A percentile compares a stretch with the other conserved stretches of the same genome.
Conservation (phyloP, 2,888 invertebrate species). For the Melolontha melolontha region DNA sequence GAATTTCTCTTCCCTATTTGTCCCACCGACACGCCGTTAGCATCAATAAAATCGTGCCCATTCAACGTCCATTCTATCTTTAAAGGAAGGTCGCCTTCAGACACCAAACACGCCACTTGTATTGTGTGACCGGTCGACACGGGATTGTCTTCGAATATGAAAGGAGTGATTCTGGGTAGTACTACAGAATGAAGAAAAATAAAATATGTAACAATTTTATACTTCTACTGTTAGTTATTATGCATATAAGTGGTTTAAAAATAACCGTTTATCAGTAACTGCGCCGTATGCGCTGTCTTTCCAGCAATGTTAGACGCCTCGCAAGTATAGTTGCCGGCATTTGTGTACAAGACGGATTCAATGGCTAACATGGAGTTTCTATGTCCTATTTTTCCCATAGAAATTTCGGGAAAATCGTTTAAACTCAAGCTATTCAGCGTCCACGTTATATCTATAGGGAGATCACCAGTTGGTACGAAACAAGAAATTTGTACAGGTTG, state of each 20-base stretch:
- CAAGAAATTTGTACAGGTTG: conserved; percentile 75
- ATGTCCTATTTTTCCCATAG: conserved; percentile 70
- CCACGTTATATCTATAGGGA: conserved; percentile 78
- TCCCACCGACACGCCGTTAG: conserved; percentile 57
- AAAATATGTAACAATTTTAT: neutral
- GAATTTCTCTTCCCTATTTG: conserved; percentile 66
- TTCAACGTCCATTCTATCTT: conserved; percentile 74
- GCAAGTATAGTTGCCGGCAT: conserved; percentile 75
- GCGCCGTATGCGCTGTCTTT: conserved; percentile 68
- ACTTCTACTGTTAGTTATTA: conserved; percentile 31
- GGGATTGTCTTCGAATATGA: conserved; percentile 74
- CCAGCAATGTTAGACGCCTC: conserved; percentile 72
- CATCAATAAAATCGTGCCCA: conserved; percentile 59
- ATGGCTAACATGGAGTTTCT: conserved; percentile 72
- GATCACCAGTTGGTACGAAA: conserved; percentile 76
- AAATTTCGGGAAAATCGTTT: conserved; percentile 62
- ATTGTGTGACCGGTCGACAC: conserved; percentile 73
- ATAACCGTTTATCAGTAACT: conserved; percentile 73
- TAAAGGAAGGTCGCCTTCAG: conserved; percentile 75
- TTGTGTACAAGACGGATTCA: conserved; percentile 71
- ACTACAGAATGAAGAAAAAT: conserved; percentile 63
- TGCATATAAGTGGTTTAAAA: conserved; percentile 54
- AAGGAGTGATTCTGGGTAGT: conserved; percentile 75
- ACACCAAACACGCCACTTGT: conserved; percentile 73
- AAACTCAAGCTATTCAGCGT: conserved; percentile 69